Conservation (phyloP, 2,113 vertebrate species). For the Junco hyemalis region DNA sequence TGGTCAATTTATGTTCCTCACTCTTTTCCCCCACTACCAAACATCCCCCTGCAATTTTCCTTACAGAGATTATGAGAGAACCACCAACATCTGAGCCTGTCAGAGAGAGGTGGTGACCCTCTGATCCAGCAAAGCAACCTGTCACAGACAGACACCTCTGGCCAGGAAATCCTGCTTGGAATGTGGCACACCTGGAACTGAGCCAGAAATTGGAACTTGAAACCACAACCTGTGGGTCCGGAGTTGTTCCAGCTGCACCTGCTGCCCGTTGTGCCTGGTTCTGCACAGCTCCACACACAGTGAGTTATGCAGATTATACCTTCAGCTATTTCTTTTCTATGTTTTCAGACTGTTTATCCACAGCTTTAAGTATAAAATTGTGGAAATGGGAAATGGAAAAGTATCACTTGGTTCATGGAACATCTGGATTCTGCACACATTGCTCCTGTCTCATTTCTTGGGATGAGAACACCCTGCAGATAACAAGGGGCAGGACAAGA, state of each 20-base stretch:
- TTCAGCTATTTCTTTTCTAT: not conserved
- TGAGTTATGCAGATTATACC: not conserved
- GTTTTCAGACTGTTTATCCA: not conserved
- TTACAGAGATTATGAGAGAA: not conserved
- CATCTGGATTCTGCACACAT: not conserved
- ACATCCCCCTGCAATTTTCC: not conserved
- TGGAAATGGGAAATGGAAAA: not conserved
- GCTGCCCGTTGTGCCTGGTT: fast-evolving
- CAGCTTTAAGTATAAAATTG: not conserved
- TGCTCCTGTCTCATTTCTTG: not conserved
- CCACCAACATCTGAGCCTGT: fast-evolving
- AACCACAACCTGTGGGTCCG: not conserved
- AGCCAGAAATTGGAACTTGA: not conserved
- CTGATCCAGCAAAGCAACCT: not conserved
- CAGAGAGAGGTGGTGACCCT: not conserved
- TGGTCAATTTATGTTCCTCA: fast-evolving
- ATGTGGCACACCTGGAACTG: not conserved
- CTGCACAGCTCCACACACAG: not conserved
- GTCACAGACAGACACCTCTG: not conserved
- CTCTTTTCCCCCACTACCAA: not conserved
- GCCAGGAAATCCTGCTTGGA: not conserved
- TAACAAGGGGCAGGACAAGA: not conserved
- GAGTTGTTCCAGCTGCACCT: not conserved
- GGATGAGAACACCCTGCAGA: not conserved
- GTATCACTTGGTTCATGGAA: not conserved